Evolutionary conservation across 2,113 vertebrate species (phyloP).

Genomic region (Naja naja): DNA sequence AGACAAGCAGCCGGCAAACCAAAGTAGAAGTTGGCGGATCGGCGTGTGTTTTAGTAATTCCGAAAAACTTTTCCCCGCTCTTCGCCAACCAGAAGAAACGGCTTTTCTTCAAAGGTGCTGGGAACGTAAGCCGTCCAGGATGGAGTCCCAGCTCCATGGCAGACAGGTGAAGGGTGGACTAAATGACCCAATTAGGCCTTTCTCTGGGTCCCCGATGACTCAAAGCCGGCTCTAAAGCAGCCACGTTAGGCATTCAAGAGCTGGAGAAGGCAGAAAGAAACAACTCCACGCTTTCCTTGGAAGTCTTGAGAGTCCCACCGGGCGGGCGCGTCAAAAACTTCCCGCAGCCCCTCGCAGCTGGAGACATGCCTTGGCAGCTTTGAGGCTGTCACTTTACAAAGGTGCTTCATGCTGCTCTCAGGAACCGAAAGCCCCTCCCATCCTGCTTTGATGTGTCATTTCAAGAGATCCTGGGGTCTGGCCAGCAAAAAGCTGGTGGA

Average conservation of each 20-base stretch:
- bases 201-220: neutral
- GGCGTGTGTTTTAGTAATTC: neutral
- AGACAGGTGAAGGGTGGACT: neutral
- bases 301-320: conserved; percentile 51
- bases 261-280: conserved; percentile 1
- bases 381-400: conserved; percentile 72
- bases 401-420: conserved; percentile 78
- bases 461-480: conserved; percentile 59
- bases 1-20: neutral
- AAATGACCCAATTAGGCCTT: conserved; percentile 23
- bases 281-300: conserved; percentile 17
- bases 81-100: neutral
- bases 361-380: conserved; percentile 70
- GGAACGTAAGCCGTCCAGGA: neutral
- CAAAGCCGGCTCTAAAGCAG: neutral
- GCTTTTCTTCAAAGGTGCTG: neutral
- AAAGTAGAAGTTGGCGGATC: neutral
- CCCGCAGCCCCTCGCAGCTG: conserved; percentile 36
- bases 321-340: conserved; percentile 44
- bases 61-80: neutral
- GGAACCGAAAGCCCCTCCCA: conserved; percentile 73
- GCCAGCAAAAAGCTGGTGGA: conserved; percentile 73
- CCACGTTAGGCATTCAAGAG: neutral
- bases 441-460: conserved; percentile 92
- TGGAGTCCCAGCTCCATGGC: accelerated